Evolutionary conservation across 2,797 vertebrate genomes (phyloP).

Genomic region (Phrynocephalus vlangalii): DNA sequence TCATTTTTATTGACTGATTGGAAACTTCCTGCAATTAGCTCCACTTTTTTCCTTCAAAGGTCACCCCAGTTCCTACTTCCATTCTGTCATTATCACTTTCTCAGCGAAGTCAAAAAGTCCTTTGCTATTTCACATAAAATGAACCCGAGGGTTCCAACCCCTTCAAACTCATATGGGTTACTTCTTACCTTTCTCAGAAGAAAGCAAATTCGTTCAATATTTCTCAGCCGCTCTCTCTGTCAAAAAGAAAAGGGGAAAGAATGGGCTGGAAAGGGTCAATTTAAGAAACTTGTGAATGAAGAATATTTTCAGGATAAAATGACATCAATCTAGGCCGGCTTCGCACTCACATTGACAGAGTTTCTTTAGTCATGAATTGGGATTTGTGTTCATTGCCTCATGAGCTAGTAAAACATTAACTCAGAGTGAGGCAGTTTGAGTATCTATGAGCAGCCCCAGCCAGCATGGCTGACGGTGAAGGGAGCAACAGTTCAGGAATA

Average conservation of each 20-base stretch:
- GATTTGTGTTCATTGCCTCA: not conserved
- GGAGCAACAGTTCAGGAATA: too few relatives aligned
- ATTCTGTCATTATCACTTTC: constrained; percentile 6
- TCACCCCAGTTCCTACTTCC: constrained; percentile 31
- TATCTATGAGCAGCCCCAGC: too few relatives aligned
- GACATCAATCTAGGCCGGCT: constrained; percentile 15
- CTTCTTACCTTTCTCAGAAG: constrained; percentile 92
- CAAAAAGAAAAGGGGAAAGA: constrained; percentile 2
- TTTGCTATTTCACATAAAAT: not conserved
- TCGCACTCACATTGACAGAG: constrained; percentile 19
- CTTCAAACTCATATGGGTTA: not conserved
- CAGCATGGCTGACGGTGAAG: too few relatives aligned
- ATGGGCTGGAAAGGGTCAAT: constrained; percentile 37
- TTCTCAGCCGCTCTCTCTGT: constrained; percentile 93
- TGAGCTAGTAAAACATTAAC: not conserved
- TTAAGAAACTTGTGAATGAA: constrained; percentile 30
- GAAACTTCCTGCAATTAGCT: constrained; percentile 41
- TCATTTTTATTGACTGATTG: constrained; percentile 35
- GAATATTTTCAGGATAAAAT: constrained; percentile 32
- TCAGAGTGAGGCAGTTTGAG: too few relatives aligned
- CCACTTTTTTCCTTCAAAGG: constrained; percentile 47
- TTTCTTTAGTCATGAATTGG: not conserved
- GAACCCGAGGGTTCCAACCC: constrained; percentile 11
- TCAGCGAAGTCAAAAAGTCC: not conserved
- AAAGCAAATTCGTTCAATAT: constrained; percentile 97